Percentiles rank a stretch among this genome's conserved stretches.
Conservation (phyloP, 2,888 invertebrate species). For the Drosophila eohydei region DNA sequence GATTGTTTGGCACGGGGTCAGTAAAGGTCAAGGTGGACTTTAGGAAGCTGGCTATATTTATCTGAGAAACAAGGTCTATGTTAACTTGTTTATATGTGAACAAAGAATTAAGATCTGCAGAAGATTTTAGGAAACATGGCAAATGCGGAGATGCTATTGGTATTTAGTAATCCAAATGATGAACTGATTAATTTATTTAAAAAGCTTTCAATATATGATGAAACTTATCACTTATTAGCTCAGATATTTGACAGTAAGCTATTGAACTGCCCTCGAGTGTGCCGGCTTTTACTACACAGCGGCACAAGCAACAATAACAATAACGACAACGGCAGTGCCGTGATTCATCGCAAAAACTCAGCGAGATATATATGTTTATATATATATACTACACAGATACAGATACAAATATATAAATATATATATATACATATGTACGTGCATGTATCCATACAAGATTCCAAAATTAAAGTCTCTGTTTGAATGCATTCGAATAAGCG, state of each 20-base stretch:
- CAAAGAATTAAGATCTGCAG: no score
- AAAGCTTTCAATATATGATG: neutral
- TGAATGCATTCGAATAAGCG: conserved; percentile 34
- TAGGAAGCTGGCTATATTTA: neutral
- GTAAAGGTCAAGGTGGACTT: neutral
- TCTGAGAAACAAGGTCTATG: no score
- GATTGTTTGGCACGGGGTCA: neutral
- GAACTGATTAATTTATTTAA: neutral
- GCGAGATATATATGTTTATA: conserved; percentile 1
- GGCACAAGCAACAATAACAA: conserved; percentile 24
- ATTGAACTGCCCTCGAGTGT: conserved; percentile 25
- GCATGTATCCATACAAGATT: conserved; percentile 16
- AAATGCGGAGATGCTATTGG: no score
- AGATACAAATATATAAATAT: neutral
- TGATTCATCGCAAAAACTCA: conserved; percentile 47
- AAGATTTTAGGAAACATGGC: no score
- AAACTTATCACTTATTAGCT: neutral
- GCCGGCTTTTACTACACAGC: conserved; percentile 35
- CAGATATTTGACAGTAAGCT: neutral
- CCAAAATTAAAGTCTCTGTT: conserved; percentile 32
- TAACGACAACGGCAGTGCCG: conserved; percentile 33
- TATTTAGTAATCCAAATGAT: neutral
- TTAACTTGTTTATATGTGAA: no score
- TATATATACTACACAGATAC: conserved; percentile 5
- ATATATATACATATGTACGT: neutral